These are phyloP conservation scores for Drosophila biarmipes DNA, from an alignment of 1,140 invertebrate genomes.

Conservation along the genomic window DNA sequence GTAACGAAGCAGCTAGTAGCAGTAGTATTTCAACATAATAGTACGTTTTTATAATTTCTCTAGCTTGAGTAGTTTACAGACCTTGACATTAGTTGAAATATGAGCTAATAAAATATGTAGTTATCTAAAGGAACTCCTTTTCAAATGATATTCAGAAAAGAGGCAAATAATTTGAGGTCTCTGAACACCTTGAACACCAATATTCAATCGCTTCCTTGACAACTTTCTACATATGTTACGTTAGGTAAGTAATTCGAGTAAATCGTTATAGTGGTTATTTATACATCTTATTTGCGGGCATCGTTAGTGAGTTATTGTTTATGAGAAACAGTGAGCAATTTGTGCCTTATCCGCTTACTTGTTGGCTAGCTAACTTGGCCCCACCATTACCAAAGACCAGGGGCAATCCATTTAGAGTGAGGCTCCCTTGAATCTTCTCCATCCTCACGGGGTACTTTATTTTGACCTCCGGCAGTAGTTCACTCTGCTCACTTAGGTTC, in stretches of 20 bases:
- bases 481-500: background rate
- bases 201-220: no score
- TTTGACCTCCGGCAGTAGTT: background rate
- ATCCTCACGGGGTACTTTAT: background rate
- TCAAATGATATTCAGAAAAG: background rate
- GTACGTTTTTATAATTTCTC: background rate
- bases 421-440: background rate
- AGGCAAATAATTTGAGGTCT: background rate
- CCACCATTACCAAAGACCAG: constrained; percentile 7
- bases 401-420: constrained; percentile 1
- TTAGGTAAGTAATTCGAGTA: background rate
- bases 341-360: background rate
- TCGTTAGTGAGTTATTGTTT: background rate
- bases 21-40: no score
- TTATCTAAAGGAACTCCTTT: background rate
- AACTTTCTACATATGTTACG: no score
- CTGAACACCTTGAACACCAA: background rate
- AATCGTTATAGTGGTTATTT: background rate
- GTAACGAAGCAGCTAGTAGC: no score
- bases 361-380: background rate
- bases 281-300: no score
- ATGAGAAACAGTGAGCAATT: background rate
- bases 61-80: background rate
- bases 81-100: no score
- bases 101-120: no score